A percentile compares a stretch with the other conserved stretches of the same genome.
Evolutionary conservation across 2,888 invertebrate species (phyloP).

Genomic region (Encarsia formosa): DNA sequence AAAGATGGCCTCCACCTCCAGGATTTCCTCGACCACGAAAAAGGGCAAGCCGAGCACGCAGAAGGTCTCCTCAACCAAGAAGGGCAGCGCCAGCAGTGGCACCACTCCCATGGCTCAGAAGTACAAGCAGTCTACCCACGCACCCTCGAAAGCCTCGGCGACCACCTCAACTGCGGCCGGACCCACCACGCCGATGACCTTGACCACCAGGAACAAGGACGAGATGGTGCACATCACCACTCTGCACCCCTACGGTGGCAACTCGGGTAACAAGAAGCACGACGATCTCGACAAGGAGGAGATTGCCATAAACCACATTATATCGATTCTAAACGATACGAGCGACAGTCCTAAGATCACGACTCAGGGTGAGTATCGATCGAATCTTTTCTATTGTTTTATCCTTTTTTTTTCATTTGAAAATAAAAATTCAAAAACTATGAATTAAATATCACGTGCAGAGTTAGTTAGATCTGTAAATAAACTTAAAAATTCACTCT

Average conservation of each 20-base stretch:
- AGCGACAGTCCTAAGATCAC: conserved; percentile 38
- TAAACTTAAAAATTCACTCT: too few relatives aligned
- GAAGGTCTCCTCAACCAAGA: conserved; percentile 22
- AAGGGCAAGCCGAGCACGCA: conserved; percentile 10
- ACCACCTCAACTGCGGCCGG: too few relatives aligned
- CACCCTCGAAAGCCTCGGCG: too few relatives aligned
- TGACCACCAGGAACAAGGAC: conserved; percentile 35
- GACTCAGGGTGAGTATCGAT: conserved; percentile 29
- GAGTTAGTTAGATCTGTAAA: too few relatives aligned
- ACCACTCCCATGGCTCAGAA: conserved; percentile 20
- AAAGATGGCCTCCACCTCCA: background rate
- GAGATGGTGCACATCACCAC: conserved; percentile 49
- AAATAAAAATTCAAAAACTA: too few relatives aligned
- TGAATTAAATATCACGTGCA: too few relatives aligned
- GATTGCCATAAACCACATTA: conserved; percentile 52
- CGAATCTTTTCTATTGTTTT: too few relatives aligned
- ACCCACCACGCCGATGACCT: conserved; percentile 42
- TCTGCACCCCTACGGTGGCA: conserved; percentile 40
- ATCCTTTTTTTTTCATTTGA: too few relatives aligned
- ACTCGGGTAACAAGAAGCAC: conserved; percentile 44
- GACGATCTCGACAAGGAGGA: conserved; percentile 45
- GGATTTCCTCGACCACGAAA: background rate
- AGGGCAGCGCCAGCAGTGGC: conserved; percentile 12
- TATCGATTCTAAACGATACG: conserved; percentile 51
- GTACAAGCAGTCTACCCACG: too few relatives aligned